A percentile compares a stretch with the other conserved stretches of the same genome.
Evolutionary conservation across 2,888 invertebrate species (phyloP).

Genomic region (Tortricodes alternella): DNA sequence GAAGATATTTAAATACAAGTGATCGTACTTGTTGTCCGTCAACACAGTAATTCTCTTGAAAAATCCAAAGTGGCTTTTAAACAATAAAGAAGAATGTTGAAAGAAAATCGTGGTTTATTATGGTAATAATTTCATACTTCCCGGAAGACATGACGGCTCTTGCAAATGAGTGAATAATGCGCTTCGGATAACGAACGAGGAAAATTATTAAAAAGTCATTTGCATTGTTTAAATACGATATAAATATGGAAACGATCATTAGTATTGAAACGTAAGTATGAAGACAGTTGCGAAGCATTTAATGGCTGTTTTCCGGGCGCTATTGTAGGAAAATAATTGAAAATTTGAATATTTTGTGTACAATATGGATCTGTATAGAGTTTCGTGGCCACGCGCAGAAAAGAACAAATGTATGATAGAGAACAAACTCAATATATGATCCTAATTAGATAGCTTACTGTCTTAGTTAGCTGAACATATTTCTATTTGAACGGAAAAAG

Average conservation of each 20-base stretch:
- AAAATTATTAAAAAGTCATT: conserved; percentile 27
- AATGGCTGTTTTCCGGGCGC: background rate
- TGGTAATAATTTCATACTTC: conserved; percentile 30
- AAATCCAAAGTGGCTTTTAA: conserved; percentile 10
- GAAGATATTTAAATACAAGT: background rate
- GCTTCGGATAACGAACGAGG: conserved; percentile 9
- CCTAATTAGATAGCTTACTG: too few species aligned
- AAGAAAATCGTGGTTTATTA: conserved; percentile 25
- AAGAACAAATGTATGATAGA: too few species aligned
- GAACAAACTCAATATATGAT: too few species aligned
- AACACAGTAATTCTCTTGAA: background rate
- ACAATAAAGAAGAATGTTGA: conserved; percentile 18
- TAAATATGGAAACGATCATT: conserved; percentile 29
- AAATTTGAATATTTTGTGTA: too few species aligned
- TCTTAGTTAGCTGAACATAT: too few species aligned
- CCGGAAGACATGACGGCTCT: conserved; percentile 27
- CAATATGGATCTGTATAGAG: too few species aligned
- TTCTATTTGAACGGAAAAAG: too few species aligned
- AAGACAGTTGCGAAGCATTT: background rate
- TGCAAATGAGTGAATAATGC: conserved; percentile 31
- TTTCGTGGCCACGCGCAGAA: too few species aligned
- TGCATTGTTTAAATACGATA: conserved; percentile 18
- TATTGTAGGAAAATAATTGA: too few species aligned
- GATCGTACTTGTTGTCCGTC: background rate
- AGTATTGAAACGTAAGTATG: conserved; percentile 3